Evolutionary conservation across 1,140 invertebrate species (phyloP), one percentile per base, ranked within the genome.

Genomic region (Drosophila fuyamai): DNA sequence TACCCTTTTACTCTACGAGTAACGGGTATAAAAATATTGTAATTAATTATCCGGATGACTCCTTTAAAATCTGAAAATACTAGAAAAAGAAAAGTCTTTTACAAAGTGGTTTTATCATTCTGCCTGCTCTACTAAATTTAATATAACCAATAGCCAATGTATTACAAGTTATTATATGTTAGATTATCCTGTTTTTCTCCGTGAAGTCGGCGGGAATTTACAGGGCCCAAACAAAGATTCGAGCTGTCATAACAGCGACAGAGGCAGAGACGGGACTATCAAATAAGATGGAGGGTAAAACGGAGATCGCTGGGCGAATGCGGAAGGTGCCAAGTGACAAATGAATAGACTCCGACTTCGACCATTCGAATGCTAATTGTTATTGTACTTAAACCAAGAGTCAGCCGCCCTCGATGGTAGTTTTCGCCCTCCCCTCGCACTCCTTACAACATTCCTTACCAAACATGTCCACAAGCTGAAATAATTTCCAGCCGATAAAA

Each of bases 401-500:
- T 35, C 50, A 10, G 10, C 12, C 41, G 16, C 50, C 48, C 35
- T 43, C 40, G 27, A 40, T 41, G 46, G n/a, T 23, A 41, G 35
- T 54, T 10, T 27, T n/a, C 9, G 4, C 2, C 40, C 47, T 27
- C 7, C 41, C 18, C 29, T 4, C 40, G 14, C 27, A 23, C 35
- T 40, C 27, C 40, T n/a, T 16, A 9, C 23, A 40, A 3, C 61
- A 71, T 71, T 71, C 65, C 44, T 57, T 41, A 29, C 60, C 73
- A 54, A 67, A 53, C 60, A 57, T 67, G 71, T 70, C 57, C 63
- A 53, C 66, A 57, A 70, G 55, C 58, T 32, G 55, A 63, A 71
- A 83, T 59, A 66, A 80, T 83, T 89, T 88, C 58, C 63, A 73
- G 78, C 68, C 23, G 84, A 88, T 89, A 63, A 80, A 89, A 89